Evolutionary conservation across 2,797 vertebrate genomes (phyloP).

Genomic region (Ctenopoma kingsleyae): DNA sequence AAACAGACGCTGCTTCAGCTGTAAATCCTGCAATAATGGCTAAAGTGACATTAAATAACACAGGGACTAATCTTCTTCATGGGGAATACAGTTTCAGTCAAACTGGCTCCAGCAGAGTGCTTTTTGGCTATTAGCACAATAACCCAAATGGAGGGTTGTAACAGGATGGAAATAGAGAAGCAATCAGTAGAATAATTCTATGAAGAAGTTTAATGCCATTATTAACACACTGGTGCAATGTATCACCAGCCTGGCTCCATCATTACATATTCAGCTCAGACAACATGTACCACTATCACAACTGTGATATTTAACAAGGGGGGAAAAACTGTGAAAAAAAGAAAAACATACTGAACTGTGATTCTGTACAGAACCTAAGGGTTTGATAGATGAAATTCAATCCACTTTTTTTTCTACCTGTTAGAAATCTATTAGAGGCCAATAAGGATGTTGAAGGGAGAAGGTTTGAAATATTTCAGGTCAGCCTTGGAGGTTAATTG

Average conservation of each 20-base stretch:
- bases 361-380: constrained; percentile 48
- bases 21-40: constrained; percentile 71
- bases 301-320: constrained; percentile 43
- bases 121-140: constrained; percentile 63
- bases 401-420: constrained; percentile 66
- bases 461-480: constrained; percentile 80
- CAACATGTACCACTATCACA: constrained; percentile 36
- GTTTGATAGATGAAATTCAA: constrained; percentile 66
- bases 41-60: constrained; percentile 73
- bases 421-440: constrained; percentile 81
- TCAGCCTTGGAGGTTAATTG: constrained; percentile 85
- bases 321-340: neutral
- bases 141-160: constrained; percentile 52
- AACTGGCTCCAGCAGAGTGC: constrained; percentile 68
- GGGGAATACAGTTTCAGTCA: constrained; percentile 56
- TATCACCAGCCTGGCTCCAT: constrained; percentile 5
- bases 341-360: constrained; percentile 51
- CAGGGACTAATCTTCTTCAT: constrained; percentile 56
- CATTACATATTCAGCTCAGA: constrained; percentile 40
- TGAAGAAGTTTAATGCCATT: constrained; percentile 42
- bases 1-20: constrained; percentile 65
- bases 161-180: constrained; percentile 43
- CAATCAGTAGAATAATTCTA: constrained; percentile 41
- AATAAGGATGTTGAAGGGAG: constrained; percentile 69
- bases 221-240: constrained; percentile 42